Base-by-base conservation (phyloP, 2,113 vertebrate species). In the Chaetodon trifascialis region DNA sequence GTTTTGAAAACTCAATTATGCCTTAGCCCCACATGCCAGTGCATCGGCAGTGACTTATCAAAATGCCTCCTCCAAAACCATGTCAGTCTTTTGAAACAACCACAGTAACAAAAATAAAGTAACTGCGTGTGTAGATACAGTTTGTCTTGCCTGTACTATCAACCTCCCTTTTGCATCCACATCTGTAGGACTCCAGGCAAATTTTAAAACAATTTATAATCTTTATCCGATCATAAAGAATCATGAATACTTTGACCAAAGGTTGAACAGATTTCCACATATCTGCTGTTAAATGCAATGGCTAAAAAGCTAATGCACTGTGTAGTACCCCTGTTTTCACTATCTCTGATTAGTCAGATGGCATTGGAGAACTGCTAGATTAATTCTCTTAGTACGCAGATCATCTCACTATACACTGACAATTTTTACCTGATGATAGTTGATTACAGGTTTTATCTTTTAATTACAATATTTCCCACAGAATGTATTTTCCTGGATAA, bases 401-500 rank as follows among this genome's bases (percentile, higher is more conserved):
- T 34, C 8, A 7, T 23, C 19, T 62, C 19, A 52, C 56, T 16
- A 23, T 30, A 30, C 17, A 73, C 19, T 17, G 14, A 25, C 46
- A 52, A 4, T 38, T 47, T 65, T 42, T 38, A 49, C 58, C 10
- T 46, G 1, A 23, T 2, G 15, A 73, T 7, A 23, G 38, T 14
- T 49, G 34, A 46, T 17, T 34, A 34, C 7, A 52, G 25, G 3
- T 49, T 86, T 60, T 38, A 59, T 49, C 42, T 42, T 69, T 42
- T 19, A 11, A 64, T 74, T n/a, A 49, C 6, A 58, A 52, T 11
- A 46, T 56, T 40, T 67, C 9, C 11, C 42, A 23, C 8, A 68
- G 49, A 78, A 82, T 62, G 38, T 42, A 70, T 52, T 59, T 54
- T 30, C 5, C 21, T 5, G 51, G 51, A 55, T 25, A n/a, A 52